Evolutionary conservation across 1,140 invertebrate genomes (phyloP).

Genomic region (Hesperophylax magnus): DNA sequence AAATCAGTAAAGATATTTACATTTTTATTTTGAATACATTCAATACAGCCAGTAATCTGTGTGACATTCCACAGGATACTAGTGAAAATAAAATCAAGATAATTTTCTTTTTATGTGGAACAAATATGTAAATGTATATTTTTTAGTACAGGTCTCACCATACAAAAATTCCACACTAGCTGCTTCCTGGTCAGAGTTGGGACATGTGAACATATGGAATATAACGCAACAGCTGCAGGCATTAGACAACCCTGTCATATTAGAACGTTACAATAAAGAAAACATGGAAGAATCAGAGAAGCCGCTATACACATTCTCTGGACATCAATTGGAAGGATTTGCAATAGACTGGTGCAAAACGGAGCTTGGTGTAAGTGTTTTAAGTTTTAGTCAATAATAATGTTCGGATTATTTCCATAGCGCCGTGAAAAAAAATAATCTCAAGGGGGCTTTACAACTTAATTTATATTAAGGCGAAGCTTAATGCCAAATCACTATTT

Average conservation of each 20-base stretch:
- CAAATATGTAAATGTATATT: background rate
- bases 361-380: constrained; percentile 76
- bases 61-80: too few relatives aligned
- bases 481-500: too few relatives aligned
- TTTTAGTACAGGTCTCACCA: constrained; percentile 66
- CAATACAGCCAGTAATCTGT: too few relatives aligned
- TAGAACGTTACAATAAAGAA: constrained; percentile 75
- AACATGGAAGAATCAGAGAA: constrained; percentile 71
- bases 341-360: constrained; percentile 93
- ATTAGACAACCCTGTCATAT: constrained; percentile 78
- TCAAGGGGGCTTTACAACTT: too few relatives aligned
- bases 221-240: constrained; percentile 84
- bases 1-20: too few relatives aligned
- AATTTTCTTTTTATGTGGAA: constrained; percentile 55
- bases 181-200: constrained; percentile 94
- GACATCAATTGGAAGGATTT: constrained; percentile 94
- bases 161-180: constrained; percentile 77
- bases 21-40: too few relatives aligned
- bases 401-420: too few relatives aligned
- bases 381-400: too few relatives aligned
- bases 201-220: constrained; percentile 93
- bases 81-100: background rate
- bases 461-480: too few relatives aligned
- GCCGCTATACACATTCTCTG: constrained; percentile 90
- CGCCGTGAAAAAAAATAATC: too few relatives aligned